phyloP scores from a whole-genome alignment of 2,797 vertebrate genomes.

The Botia almorhae region DNA sequence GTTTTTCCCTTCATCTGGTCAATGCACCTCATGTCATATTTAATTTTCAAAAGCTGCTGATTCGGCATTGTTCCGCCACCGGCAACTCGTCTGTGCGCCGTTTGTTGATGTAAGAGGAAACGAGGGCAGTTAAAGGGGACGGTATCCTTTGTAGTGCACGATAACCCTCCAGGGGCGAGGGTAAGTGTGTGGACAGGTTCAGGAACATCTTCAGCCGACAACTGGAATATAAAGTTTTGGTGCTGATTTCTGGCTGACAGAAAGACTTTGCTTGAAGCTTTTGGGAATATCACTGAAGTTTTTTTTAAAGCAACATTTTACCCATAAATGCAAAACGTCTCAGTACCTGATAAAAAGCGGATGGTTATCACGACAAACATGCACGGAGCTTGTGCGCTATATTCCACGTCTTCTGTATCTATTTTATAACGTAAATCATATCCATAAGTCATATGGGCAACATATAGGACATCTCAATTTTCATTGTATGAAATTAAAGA shows the following conservation, averaged over 20 bases:
- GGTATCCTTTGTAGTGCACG: neutral
- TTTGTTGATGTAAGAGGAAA: constrained; percentile 10
- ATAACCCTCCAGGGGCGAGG: neutral
- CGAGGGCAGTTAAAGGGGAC: constrained; percentile 8
- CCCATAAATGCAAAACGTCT: neutral
- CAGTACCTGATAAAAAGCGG: neutral
- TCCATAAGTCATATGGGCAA: too few species aligned
- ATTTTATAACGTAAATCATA: neutral
- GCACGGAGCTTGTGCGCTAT: neutral
- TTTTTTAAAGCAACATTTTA: constrained; percentile 4
- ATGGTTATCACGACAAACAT: neutral
- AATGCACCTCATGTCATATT: constrained; percentile 34
- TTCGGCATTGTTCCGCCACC: constrained; percentile 16
- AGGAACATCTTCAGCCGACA: neutral
- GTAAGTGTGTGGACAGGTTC: neutral
- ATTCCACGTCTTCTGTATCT: neutral
- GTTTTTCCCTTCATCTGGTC: constrained; percentile 8
- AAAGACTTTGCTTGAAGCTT: constrained; percentile 28
- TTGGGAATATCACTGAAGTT: neutral
- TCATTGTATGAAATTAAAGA: neutral
- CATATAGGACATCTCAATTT: neutral
- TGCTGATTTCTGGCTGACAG: neutral
- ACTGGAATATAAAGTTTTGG: constrained; percentile 21
- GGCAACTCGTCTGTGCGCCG: neutral
- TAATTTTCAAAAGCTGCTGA: constrained; percentile 53